Base-by-base conservation (phyloP, 2,113 vertebrate genomes). In the Danionella cerebrum region DNA sequence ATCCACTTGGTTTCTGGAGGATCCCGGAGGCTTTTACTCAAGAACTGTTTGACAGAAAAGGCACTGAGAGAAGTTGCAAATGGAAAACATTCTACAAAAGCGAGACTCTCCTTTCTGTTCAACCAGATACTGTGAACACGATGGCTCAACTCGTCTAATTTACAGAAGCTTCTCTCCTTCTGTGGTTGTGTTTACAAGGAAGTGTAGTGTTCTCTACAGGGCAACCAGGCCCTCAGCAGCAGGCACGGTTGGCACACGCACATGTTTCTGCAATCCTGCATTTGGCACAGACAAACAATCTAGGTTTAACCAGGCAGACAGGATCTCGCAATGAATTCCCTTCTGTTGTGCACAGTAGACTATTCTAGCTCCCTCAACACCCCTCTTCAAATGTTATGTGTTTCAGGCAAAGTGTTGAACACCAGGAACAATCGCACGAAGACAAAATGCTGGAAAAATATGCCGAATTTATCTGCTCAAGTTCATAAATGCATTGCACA, bases 91-190 rank as follows among this genome's bases (percentile, higher is more conserved):
- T 48, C 27, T 19, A 14, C 24, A 58, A 13, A 53, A 25, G 18
- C 22, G 7, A 75, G 73, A 76, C 33, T 70, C 70, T 44, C 55
- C 70, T n/a, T 76, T 60, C 68, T 78, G 82, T 84, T 84, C 86
- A 83, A 90, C 81, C 85, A 88, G 84, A 84, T 88, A 90, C 88
- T 86, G 87, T 84, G 90, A 90, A 86, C 83, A 85, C 79, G 77
- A 84, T 80, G 83, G 84, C 89, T 85, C 76, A 85, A 85, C n/a
- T n/a, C n/a, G n/a, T n/a, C n/a, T n/a, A n/a, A n/a, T n/a, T n/a
- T 83, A 85, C 86, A 77, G 85, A 85, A 86, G 90, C 53, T 47
- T 44, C 66, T 69, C 18, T 24, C 33, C 54, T 24, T 62, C 47
- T 66, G 48, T 18, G 39, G 16, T 48, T 65, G 14, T 50, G 44